Base-by-base conservation (phyloP, 2,888 invertebrate genomes). In the Anaspis maculata region DNA sequence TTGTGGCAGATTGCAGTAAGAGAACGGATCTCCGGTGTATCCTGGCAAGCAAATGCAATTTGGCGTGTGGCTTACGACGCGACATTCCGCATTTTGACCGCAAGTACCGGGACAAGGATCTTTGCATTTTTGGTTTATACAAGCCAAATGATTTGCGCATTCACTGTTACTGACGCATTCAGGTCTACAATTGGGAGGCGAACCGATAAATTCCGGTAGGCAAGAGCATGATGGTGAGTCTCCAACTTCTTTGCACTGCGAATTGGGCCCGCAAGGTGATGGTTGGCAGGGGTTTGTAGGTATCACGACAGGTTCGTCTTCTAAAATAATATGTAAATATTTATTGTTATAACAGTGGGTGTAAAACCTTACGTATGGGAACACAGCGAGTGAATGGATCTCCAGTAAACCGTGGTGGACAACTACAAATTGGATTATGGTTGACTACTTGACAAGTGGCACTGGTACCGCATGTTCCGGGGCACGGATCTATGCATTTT, bases 51-150 rank as follows among this genome's bases (percentile, higher is more conserved):
- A 84, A 7, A 73, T 68, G 51, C 78, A 86, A 62, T 79, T 79
- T 1, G 85, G 79, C 22, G 76, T 77, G 54, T 87, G 86, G 49
- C 79, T 83, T 21, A 81, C 75, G 2, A 83, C 83, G 15, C 77
- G 70, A 54, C 87, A 88, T 53, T 79, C 71, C 7, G 86, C 78
- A 56, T 77, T 74, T 0, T 65, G 54, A 3, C 82, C 84, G 56
- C 86, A 86, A 11, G 77, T 77, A 37, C 77, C 75, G 2, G 72
- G 66, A 57, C 86, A 86, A 11, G 85, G 85, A 58, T 86, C 79
- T 37, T 64, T 67, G 54, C 86, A 86, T 66, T 80, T 83, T 49
- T 72, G 75, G 53, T 79, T 78, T 21, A 81, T 75, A 53, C 83
- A 83, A 10, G 83, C 79, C 54, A 74, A 67, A 50, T 79, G 67